Evolutionary conservation across 2,113 vertebrate genomes (phyloP).

Genomic region (Riparia riparia): DNA sequence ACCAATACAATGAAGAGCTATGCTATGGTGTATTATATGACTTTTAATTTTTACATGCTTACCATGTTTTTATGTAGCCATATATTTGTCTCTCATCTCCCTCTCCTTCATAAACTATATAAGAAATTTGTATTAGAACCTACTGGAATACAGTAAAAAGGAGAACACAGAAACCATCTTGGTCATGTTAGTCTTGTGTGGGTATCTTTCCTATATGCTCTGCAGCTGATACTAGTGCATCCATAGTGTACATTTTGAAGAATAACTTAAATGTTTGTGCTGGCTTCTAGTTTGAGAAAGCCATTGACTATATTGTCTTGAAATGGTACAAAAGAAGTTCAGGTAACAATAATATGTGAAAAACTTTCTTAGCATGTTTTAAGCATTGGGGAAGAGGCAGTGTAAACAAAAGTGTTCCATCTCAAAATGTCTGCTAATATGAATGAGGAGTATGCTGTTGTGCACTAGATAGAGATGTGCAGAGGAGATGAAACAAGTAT

Average conservation of each 20-base stretch:
- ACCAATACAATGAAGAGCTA: not conserved
- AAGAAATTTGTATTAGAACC: not conserved
- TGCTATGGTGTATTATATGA: not conserved
- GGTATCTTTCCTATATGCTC: not conserved
- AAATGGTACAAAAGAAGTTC: not conserved
- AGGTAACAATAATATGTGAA: not conserved
- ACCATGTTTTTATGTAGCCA: not conserved
- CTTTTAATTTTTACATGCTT: not conserved
- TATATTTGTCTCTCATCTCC: not conserved
- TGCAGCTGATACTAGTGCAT: not conserved
- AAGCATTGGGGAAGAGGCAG: not conserved
- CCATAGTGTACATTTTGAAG: not conserved
- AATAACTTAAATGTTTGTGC: not conserved
- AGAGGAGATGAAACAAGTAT: not conserved
- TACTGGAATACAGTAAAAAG: not conserved
- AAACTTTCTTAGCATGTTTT: not conserved
- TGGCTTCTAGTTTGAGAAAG: not conserved
- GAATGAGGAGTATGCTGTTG: not conserved
- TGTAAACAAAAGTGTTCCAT: not conserved
- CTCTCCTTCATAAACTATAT: not conserved
- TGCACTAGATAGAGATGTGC: not conserved
- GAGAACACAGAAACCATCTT: not conserved
- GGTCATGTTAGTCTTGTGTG: not conserved
- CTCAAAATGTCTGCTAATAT: not conserved
- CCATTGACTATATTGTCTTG: not conserved